Evolutionary conservation across 2,888 invertebrate species (phyloP).

Genomic region (Heliconius hortense): DNA sequence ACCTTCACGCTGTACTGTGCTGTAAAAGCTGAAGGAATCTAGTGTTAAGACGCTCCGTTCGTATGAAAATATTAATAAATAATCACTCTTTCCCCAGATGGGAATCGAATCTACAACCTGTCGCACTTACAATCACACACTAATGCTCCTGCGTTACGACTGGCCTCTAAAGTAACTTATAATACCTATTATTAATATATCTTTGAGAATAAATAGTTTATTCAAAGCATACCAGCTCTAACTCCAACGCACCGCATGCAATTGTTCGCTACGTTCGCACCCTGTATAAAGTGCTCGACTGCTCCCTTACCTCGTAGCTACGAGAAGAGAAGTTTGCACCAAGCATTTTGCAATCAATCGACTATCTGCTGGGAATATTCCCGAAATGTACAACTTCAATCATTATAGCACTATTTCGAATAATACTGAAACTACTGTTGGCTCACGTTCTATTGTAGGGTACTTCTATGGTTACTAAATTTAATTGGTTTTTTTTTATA

Average conservation of each 20-base stretch:
- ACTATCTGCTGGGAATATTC: conserved; percentile 22
- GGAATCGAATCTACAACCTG: no score
- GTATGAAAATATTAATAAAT: no score
- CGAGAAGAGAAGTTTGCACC: conserved; percentile 11
- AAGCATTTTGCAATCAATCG: conserved; percentile 26
- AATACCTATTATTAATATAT: not conserved
- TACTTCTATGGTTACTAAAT: not conserved
- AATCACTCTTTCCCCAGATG: no score
- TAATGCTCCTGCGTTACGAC: no score
- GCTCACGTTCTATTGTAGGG: not conserved
- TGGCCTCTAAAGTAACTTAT: not conserved
- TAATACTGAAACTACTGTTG: conserved; percentile 11
- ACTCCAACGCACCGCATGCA: not conserved
- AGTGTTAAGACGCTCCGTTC: no score
- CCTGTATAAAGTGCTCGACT: conserved; percentile 8
- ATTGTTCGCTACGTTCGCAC: not conserved
- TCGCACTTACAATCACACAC: no score
- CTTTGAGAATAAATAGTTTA: not conserved
- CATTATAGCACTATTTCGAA: conserved; percentile 20
- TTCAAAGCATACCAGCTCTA: not conserved
- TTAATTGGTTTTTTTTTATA: not conserved
- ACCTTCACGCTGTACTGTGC: no score
- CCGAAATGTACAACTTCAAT: conserved; percentile 19
- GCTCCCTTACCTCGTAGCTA: conserved; percentile 9
- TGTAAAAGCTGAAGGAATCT: no score